Base-by-base conservation (phyloP, 1,140 invertebrate species). In the Diachasma alloeum region DNA sequence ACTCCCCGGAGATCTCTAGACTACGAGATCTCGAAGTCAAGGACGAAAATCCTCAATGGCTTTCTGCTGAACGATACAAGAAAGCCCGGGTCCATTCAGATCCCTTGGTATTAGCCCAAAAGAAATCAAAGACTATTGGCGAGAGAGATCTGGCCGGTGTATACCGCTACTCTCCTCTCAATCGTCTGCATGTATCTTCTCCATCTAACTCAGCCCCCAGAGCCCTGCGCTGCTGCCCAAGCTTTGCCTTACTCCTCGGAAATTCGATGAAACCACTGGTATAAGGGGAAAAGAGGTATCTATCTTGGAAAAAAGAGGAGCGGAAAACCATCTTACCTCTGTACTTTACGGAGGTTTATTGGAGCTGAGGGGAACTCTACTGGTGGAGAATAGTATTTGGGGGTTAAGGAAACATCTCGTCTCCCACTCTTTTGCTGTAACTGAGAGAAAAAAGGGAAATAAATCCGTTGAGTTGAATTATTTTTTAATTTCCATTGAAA, bases 71-170 rank as follows among this genome's bases (percentile, higher is more conserved):
- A 31, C 22, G 31, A 48, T 71, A 46, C 42, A 48, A 22, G 37
- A 46, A 26, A 39, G 67, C 31, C 31, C 31, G 6, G 31, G 31
- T 39, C 78, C 63, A 81, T 82, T 83, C 75, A 78, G 72, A 81
- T 81, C 76, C 59, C 46, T 67, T 75, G 69, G 78, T 81, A 79
- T 82, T 81, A 81, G 73, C 63, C 36, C 48, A n/a, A 67, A 72
- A 78, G 72, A 76, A 83, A 83, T 83, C 78, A 83, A 81, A 81
- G 67, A 67, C 75, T 74, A 83, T 83, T 79, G 81, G 74, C 48
- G 72, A 77, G 76, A 79, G 77, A 81, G 79, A 59, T 72, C 26
- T 56, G 31, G 31, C 6, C 31, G 31, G 53, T 75, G 67, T 73
- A 42, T 68, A 67, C n/a, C 72, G 22, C 17, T 31, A 31, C 31